phyloP scores from a whole-genome alignment of 2,113 vertebrate genomes.

The Callospermophilus lateralis region DNA sequence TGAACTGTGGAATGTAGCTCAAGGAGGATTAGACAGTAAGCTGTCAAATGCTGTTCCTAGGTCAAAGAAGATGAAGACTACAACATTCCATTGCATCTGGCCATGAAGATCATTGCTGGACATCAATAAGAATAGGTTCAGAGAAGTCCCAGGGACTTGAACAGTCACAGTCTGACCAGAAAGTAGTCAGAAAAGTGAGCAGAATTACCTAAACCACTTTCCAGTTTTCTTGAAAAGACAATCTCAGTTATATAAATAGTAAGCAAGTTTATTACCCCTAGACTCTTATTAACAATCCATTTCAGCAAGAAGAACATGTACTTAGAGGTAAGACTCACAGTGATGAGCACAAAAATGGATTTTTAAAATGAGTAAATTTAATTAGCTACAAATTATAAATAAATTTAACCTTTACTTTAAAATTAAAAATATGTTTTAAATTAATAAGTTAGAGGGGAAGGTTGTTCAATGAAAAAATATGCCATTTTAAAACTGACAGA shows the following conservation, averaged over 20 bases:
- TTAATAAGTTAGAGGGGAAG: constrained; percentile 53
- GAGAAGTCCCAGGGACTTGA: neutral
- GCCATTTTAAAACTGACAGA: constrained; percentile 52
- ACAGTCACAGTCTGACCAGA: too few species aligned
- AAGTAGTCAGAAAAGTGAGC: neutral
- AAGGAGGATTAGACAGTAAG: neutral
- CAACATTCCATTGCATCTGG: neutral
- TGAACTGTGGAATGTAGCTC: neutral
- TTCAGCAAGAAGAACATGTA: neutral
- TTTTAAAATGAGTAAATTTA: constrained; percentile 59
- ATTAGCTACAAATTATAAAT: constrained; percentile 68
- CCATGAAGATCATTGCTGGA: neutral
- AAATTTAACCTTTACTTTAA: constrained; percentile 72
- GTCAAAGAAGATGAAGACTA: neutral
- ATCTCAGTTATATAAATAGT: constrained; percentile 4
- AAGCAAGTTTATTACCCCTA: neutral
- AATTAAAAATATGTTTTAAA: constrained; percentile 68
- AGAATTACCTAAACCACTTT: neutral
- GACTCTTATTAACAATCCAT: neutral
- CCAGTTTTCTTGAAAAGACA: neutral
- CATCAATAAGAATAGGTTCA: neutral
- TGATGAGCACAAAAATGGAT: constrained; percentile 22
- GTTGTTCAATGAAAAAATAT: constrained; percentile 55
- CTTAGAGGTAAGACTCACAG: constrained; percentile 13
- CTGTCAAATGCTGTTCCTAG: neutral